Evolutionary conservation across 2,888 invertebrate genomes (phyloP), one percentile per base, ranked within the genome.

Genomic region (Alitta virens): DNA sequence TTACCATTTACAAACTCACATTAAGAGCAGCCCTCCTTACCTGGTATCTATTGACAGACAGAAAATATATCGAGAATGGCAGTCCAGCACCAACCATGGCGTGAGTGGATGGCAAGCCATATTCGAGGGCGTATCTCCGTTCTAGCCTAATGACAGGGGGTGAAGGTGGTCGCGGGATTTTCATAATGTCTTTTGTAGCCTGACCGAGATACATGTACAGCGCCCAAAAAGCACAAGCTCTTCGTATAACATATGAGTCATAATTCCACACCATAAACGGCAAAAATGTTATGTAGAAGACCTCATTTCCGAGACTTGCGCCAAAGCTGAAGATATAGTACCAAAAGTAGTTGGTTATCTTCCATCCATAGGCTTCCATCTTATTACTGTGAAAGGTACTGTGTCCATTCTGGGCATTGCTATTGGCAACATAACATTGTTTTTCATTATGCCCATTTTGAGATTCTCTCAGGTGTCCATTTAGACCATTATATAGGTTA

Each of bases 191-290:
- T 85, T 95, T 95, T 63, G 92, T 85, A 38, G 89, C 89, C 85
- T 95, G 94, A 54, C 82, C 82, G n/a, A 53, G 27, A 63, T 79
- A 82, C 79, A 82, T 80, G 40, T 76, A 72, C 9, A 75, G 63
- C 63, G 72, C 69, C 82, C 82, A 82, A 23, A 79, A 71, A n/a
- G 80, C 58, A 42, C 75, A 72, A 24, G 94, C 88, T 80, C 92
- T 85, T 71, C 94, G 85, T 16, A 91, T 91, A 1, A 94, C 90
- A 27, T 89, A 90, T 23, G 91, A 90, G 83, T 94, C 94, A 63
- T 94, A 86, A 82, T 94, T 95, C 94, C 94, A 95, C 78, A 93
- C 91, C 90, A 92, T 92, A 81, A 92, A 92, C 0, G 94, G 92
- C 75, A 94, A 93, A 77, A 94, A 93, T n/a, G 88, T 86, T 1